Evolutionary conservation across 2,888 invertebrate genomes (phyloP).

Genomic region (Tupiocoris notatus): DNA sequence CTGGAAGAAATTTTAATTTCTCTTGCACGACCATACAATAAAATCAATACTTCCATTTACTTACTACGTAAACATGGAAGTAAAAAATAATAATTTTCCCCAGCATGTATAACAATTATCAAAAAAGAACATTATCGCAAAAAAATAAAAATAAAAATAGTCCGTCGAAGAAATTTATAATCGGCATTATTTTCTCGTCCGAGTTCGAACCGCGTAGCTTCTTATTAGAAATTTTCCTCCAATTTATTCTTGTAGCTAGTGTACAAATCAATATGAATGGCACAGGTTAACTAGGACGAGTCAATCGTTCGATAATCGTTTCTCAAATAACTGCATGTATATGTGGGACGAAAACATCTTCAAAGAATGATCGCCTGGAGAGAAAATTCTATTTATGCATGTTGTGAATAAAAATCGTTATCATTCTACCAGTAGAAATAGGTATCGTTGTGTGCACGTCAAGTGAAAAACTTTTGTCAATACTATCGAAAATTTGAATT

Average conservation of each 20-base stretch:
- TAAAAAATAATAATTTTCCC: no score
- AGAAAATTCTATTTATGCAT: constrained; percentile 9
- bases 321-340: constrained; percentile 15
- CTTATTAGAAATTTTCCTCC: background rate
- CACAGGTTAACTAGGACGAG: background rate
- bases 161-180: no score
- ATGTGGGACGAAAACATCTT: constrained; percentile 14
- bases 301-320: background rate
- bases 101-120: no score
- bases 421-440: background rate
- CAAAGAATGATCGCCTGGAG: constrained; percentile 33
- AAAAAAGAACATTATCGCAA: no score
- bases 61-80: no score
- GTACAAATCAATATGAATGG: background rate
- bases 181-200: background rate
- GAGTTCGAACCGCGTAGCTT: background rate
- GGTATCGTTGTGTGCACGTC: constrained; percentile 20
- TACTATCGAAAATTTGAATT: no score
- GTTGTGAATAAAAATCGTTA: background rate
- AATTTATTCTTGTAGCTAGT: background rate
- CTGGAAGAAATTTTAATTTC: no score
- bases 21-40: no score
- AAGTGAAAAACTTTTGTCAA: background rate
- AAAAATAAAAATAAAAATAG: no score
- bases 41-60: no score